These are phyloP conservation scores for Eurypyga helias DNA, from an alignment of 2,113 vertebrate species.

Conservation along the genomic window DNA sequence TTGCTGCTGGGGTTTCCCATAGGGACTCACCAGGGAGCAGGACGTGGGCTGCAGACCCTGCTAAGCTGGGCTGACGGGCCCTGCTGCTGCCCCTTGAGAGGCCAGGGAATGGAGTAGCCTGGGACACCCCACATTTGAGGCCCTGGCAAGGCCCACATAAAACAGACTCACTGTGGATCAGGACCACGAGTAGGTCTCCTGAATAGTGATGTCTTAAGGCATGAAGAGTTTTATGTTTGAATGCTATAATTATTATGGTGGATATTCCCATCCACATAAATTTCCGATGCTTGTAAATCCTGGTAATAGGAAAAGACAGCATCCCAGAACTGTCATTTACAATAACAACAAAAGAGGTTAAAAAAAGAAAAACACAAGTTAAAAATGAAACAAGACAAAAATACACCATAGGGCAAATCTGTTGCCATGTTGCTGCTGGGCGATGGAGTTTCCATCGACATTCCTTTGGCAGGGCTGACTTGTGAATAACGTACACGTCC, in stretches of 20 bases:
- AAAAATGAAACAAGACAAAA: background rate
- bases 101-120: background rate
- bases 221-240: background rate
- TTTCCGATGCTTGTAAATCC: background rate
- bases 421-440: rapidly evolving
- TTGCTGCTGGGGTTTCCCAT: background rate
- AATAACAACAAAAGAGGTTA: background rate
- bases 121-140: background rate
- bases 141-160: background rate
- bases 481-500: background rate
- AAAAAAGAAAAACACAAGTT: background rate
- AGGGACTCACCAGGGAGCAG: rapidly evolving
- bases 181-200: background rate
- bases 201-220: background rate
- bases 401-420: background rate
- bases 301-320: background rate
- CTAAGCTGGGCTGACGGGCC: rapidly evolving
- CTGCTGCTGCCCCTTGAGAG: background rate
- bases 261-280: background rate
- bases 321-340: background rate
- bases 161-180: background rate
- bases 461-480: background rate
- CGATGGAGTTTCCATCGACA: background rate
- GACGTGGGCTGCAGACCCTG: background rate
- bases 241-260: background rate